Base-by-base conservation (phyloP, 2,888 invertebrate genomes). In the Drosophila mimica region DNA sequence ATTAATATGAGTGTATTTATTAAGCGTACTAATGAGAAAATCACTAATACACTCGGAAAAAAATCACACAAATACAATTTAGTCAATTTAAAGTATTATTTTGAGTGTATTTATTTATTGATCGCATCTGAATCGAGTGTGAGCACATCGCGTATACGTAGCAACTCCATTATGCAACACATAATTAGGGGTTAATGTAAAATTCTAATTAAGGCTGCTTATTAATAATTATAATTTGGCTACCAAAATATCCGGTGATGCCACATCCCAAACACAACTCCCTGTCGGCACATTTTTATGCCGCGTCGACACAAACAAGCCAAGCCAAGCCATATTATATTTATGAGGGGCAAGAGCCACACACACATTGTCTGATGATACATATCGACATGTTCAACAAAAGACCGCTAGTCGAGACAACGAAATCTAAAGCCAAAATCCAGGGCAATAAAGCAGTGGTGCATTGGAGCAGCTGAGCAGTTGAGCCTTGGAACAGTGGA, bases 361-460 rank as follows among this genome's bases (percentile, higher is more conserved):
- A 66, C 53, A 48, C 30, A 57, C 15, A 64, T 49, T 58, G 49
- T 64, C 40, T 15, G 40, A 15, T 40, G 46, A 30, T 13, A 36
- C 33, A 52, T 58, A 73, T 67, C 58, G 64, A 52, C 70, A 70
- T 70, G 54, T 70, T 62, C 73, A 74, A 87, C 85, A 88, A 80
- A 82, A 79, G 58, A 61, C 34, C 82, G 70, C 65, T 76, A 76
- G 87, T 49, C 85, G 82, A 90, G 79, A 79, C 90, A 88, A 87
- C 79, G 79, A 71, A 86, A 86, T 86, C 76, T 69, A 77, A 88
- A 88, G 75, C 83, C 75, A 70, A 84, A 81, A 74, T 81, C 78
- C 67, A 66, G 52, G 68, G 30, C 49, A 68, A 34, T 34, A 64
- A 70, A 52, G 69, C 61, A 62, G 61, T n/a, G 49, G 49, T 17